Evolutionary conservation across 2,888 invertebrate species (phyloP), one percentile per base, ranked within the genome.

Genomic region (Dinocampus coccinellae): DNA sequence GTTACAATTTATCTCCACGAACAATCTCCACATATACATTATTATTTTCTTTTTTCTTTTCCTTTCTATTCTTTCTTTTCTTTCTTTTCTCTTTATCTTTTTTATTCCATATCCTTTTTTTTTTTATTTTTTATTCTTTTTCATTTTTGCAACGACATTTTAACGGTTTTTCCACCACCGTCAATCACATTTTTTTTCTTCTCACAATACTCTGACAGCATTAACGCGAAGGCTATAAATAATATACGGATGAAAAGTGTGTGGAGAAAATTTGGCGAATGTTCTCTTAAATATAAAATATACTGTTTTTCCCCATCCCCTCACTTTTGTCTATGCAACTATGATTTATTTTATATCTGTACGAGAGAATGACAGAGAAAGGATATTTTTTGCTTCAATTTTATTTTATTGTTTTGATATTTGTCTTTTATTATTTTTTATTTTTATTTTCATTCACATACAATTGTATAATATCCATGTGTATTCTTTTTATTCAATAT

Each of bases 131-230:
- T 7, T n/a, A 16, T 47, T 47, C 16, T 47, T 47, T 20, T 47
- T 7, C 16, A 47, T 47, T 47, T 47, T 16, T 20, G 16, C 16
- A 47, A 7, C 47, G 47, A 47, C 16, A 16, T 47, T 47, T 47
- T 47, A 47, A 42, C 34, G 24, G 24, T 62, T 62, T 61, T 62
- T 62, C 62, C 62, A 42, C 62, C 42, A 62, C 42, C 42, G 42
- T 66, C 66, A 69, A 77, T 70, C 78, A 79, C 76, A 77, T 78
- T 68, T 72, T 74, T 74, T 36, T 55, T 26, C 24, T 61, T 57
- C 66, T 42, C 57, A 66, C 66, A 58, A 42, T 47, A 47, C 47
- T 47, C 66, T 36, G 24, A 39, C 57, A 57, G 66, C 58, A 66
- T 57, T 66, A 66, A 57, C 42, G 57, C 66, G 66, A 57, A 52